A percentile compares a stretch with the other conserved stretches of the same genome.
phyloP scores from a whole-genome alignment of 2,113 vertebrate species.

The Gadus macrocephalus region DNA sequence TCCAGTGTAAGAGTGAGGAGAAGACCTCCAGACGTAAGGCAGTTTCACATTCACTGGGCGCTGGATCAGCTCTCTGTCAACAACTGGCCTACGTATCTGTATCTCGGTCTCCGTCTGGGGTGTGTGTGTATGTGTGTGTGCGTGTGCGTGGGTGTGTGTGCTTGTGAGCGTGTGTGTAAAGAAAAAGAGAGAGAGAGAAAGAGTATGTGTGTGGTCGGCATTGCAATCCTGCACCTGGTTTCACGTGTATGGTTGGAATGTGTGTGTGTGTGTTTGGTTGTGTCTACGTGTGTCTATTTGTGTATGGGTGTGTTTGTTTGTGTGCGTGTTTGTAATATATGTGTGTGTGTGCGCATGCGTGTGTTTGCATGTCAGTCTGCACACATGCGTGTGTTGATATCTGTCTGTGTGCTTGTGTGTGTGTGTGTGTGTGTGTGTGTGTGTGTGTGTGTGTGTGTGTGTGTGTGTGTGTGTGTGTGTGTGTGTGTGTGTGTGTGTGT shows the following conservation, averaged over 20 bases:
- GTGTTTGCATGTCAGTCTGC: not conserved
- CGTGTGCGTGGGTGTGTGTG: not conserved
- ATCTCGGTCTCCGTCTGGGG: not conserved
- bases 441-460: not conserved
- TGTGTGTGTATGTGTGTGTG: not conserved
- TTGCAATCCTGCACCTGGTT: no score
- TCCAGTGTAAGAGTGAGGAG: slow-evolving; percentile 49
- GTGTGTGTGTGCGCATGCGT: not conserved
- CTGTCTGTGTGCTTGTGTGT: slow-evolving; percentile 10
- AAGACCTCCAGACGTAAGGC: slow-evolving; percentile 58
- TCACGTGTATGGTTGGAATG: not conserved
- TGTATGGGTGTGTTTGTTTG: not conserved
- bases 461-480: no score
- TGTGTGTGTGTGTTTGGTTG: not conserved
- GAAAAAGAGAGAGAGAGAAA: no score
- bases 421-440: not conserved
- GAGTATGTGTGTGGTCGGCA: not conserved
- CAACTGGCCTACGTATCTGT: slow-evolving; percentile 12
- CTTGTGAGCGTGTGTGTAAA: not conserved
- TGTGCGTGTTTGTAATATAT: slow-evolving; percentile 1
- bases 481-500: no score
- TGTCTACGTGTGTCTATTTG: not conserved
- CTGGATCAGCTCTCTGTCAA: slow-evolving; percentile 40
- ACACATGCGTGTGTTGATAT: not conserved
- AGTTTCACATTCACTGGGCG: slow-evolving; percentile 43